Evolutionary conservation across 2,113 vertebrate genomes (phyloP).

Genomic region (Vulpes vulpes): DNA sequence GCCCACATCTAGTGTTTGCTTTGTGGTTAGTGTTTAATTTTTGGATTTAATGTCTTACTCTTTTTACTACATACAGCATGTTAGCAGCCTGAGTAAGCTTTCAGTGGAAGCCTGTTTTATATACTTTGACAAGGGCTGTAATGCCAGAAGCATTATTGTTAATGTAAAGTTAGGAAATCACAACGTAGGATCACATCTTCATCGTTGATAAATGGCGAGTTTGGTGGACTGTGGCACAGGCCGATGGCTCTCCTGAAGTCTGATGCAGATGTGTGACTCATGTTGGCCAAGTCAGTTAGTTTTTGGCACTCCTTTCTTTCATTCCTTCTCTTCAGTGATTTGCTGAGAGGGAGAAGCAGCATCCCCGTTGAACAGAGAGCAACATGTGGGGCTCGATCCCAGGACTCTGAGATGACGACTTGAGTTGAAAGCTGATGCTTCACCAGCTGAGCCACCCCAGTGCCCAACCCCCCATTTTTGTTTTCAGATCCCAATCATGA

Average conservation of each 20-base stretch:
- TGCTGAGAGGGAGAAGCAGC: neutral
- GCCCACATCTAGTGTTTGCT: neutral
- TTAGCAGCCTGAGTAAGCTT: slow-evolving; percentile 52
- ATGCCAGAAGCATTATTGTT: slow-evolving; percentile 35
- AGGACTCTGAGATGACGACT: no score
- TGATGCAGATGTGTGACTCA: neutral
- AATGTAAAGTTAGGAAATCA: slow-evolving; percentile 34
- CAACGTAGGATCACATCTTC: neutral
- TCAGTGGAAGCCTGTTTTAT: slow-evolving; percentile 26
- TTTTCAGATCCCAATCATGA: neutral
- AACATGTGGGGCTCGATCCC: no score
- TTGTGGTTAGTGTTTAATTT: slow-evolving; percentile 46
- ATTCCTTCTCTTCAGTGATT: neutral
- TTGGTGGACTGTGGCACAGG: neutral
- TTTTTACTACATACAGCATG: slow-evolving; percentile 44
- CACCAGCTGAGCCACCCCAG: neutral
- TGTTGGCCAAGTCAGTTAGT: neutral
- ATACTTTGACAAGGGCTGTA: neutral
- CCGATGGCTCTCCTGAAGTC: neutral
- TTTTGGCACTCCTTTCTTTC: neutral
- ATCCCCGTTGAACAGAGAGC: no score
- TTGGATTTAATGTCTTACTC: slow-evolving; percentile 68
- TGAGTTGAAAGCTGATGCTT: no score
- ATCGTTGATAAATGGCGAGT: neutral
- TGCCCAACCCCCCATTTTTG: neutral